Evolutionary conservation across 2,888 invertebrate species (phyloP).

Genomic region (Pyrrhia umbra): DNA sequence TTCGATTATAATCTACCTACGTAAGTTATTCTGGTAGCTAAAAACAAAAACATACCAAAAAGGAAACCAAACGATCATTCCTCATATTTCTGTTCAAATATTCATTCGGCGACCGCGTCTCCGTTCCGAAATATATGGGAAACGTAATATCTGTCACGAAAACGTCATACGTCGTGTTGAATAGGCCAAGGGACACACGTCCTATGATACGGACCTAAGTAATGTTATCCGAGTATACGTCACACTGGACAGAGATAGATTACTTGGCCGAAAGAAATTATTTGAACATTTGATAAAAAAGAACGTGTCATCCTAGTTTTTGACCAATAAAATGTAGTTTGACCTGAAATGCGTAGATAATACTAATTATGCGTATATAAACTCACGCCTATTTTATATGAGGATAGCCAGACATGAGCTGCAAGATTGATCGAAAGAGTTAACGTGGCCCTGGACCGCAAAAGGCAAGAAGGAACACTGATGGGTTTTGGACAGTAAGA

Average conservation of each 20-base stretch:
- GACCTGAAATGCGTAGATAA: background rate
- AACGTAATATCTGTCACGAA: conserved; percentile 29
- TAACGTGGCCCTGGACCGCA: no score
- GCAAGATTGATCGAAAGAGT: no score
- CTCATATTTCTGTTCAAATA: conserved; percentile 31
- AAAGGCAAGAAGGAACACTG: no score
- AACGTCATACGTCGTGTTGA: conserved; percentile 7
- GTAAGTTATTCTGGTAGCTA: no score
- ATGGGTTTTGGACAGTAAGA: no score
- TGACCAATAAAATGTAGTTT: background rate
- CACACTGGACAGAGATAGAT: conserved; percentile 49
- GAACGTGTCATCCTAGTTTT: conserved; percentile 15
- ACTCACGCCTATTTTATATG: no score
- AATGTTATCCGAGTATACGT: conserved; percentile 35
- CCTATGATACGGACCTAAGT: conserved; percentile 30
- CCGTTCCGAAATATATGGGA: conserved; percentile 8
- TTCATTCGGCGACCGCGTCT: conserved; percentile 11
- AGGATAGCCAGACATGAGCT: no score
- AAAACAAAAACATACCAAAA: background rate
- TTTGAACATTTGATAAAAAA: conserved; percentile 9
- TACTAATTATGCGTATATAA: no score
- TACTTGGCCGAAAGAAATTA: conserved; percentile 29
- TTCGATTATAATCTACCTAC: no score
- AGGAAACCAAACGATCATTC: conserved; percentile 1
- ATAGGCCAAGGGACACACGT: conserved; percentile 38